A percentile compares a stretch with the other conserved stretches of the same genome.
Evolutionary conservation across 1,140 invertebrate genomes (phyloP).

Genomic region (Neotoxoptera formosana): DNA sequence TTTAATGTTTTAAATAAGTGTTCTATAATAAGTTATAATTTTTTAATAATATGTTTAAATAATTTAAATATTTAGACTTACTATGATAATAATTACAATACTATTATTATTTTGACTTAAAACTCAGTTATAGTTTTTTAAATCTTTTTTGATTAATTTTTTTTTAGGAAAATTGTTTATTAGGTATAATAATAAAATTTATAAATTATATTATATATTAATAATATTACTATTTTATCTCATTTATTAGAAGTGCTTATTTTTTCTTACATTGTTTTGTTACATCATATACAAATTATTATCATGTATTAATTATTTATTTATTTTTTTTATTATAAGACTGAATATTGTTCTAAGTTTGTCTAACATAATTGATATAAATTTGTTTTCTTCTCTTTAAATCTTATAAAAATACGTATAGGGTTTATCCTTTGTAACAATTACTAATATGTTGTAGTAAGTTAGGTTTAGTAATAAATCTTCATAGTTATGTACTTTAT

Average conservation of each 20-base stretch:
- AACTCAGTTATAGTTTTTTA: slow-evolving; percentile 49
- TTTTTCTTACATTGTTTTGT: slow-evolving; percentile 57
- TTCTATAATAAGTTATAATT: slow-evolving; percentile 46
- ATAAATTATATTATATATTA: slow-evolving; percentile 51
- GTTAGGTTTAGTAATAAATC: slow-evolving; percentile 47
- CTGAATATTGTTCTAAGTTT: slow-evolving; percentile 57
- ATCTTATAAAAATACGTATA: slow-evolving; percentile 8
- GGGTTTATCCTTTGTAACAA: background rate
- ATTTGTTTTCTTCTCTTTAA: slow-evolving; percentile 21
- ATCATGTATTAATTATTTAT: slow-evolving; percentile 58
- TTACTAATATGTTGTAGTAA: slow-evolving; percentile 44
- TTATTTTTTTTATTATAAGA: slow-evolving; percentile 58
- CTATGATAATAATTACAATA: slow-evolving; percentile 49
- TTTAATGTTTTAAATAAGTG: slow-evolving; percentile 31
- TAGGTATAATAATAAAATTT: slow-evolving; percentile 45
- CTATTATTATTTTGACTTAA: slow-evolving; percentile 46
- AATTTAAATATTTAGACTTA: slow-evolving; percentile 28
- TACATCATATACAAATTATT: slow-evolving; percentile 56
- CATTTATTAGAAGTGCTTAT: slow-evolving; percentile 56
- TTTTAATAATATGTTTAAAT: slow-evolving; percentile 35
- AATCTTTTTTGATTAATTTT: slow-evolving; percentile 51
- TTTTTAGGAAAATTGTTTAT: slow-evolving; percentile 55
- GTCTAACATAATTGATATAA: slow-evolving; percentile 48
- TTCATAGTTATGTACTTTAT: slow-evolving; percentile 27
- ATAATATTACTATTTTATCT: slow-evolving; percentile 57